These are phyloP conservation scores for Platycnemis pennipes DNA, from an alignment of 2,888 invertebrate species.

Conservation along the genomic window DNA sequence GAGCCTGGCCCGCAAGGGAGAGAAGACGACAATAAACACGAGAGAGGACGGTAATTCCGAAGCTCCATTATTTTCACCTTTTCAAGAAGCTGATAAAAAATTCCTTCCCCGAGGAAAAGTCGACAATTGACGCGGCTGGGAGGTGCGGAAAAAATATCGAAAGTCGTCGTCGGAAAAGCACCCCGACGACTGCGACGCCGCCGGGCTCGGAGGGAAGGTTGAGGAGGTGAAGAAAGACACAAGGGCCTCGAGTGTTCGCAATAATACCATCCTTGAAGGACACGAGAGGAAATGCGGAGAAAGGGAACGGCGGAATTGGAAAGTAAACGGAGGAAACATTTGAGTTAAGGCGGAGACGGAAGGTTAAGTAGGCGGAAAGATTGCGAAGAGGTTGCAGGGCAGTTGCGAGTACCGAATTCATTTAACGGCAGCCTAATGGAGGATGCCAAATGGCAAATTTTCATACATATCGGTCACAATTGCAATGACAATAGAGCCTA, in stretches of 20 bases:
- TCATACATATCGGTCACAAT: too few species aligned
- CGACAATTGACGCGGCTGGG: neutral
- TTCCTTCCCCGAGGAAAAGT: neutral
- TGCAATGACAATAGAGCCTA: too few species aligned
- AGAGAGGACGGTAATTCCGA: slow-evolving; percentile 23
- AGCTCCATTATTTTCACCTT: slow-evolving; percentile 23
- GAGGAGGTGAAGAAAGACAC: neutral
- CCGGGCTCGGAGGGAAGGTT: neutral
- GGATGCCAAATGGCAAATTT: neutral
- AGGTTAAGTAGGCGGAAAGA: neutral
- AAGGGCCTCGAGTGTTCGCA: neutral
- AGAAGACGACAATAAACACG: neutral
- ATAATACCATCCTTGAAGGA: neutral
- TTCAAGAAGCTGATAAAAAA: slow-evolving; percentile 12
- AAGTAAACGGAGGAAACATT: neutral
- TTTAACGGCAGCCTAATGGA: neutral
- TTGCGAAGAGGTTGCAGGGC: too few species aligned
- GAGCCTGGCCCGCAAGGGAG: neutral
- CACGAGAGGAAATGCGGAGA: neutral
- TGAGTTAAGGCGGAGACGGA: neutral
- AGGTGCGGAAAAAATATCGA: neutral
- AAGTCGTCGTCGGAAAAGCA: neutral
- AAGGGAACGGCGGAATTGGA: neutral
- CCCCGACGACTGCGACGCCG: neutral
- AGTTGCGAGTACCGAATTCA: neutral